phyloP scores from a whole-genome alignment of 2,888 invertebrate genomes.

The Tinea pellionella region DNA sequence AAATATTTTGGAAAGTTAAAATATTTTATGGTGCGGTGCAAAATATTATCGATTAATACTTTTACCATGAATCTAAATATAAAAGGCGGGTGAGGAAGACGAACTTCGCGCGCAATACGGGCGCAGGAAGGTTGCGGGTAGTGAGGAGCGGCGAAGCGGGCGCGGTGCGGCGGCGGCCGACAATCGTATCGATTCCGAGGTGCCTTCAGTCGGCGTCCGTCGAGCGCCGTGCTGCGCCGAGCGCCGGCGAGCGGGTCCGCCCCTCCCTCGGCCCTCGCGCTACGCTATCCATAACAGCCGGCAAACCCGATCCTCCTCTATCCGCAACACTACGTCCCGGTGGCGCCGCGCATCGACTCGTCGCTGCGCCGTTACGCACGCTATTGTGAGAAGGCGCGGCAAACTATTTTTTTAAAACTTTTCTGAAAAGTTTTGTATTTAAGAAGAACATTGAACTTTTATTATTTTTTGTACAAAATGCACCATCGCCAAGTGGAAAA shows the following conservation, averaged over 20 bases:
- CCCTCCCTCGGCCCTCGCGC: constrained; percentile 28
- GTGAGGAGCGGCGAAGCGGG: constrained; percentile 25
- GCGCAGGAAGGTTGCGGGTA: constrained; percentile 47
- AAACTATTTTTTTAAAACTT: not conserved
- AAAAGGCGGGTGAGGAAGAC: constrained; percentile 66
- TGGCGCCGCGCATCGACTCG: constrained; percentile 39
- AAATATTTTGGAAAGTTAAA: not conserved
- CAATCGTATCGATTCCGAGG: constrained; percentile 60
- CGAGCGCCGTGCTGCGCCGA: constrained; percentile 68
- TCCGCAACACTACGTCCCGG: constrained; percentile 50
- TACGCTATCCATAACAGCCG: constrained; percentile 48
- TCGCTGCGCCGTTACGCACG: constrained; percentile 53
- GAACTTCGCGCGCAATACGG: constrained; percentile 69
- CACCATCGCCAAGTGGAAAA: not conserved
- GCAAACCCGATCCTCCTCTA: constrained; percentile 67
- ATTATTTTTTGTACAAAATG: not conserved
- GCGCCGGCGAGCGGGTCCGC: constrained; percentile 52
- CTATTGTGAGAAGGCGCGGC: constrained; percentile 18
- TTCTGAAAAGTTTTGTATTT: not conserved
- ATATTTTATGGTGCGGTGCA: not conserved
- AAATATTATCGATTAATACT: constrained; percentile 59
- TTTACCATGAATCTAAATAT: constrained; percentile 68
- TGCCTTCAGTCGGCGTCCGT: constrained; percentile 66
- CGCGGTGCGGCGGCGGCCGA: constrained; percentile 34
- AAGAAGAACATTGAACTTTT: not conserved